phyloP scores from a whole-genome alignment of 2,888 invertebrate genomes.

The Ceraclea dissimilis region DNA sequence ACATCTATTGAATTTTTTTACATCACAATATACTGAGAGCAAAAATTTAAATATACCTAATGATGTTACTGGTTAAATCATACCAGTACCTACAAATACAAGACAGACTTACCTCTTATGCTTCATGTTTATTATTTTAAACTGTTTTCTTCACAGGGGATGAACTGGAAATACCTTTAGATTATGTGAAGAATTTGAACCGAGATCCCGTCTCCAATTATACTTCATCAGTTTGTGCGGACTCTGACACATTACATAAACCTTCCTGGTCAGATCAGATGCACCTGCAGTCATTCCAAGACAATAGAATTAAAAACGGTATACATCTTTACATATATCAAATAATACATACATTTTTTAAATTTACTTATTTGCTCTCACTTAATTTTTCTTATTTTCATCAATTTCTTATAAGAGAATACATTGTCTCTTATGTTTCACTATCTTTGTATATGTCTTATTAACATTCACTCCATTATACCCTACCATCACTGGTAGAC shows the following conservation, averaged over 20 bases:
- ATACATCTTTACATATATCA: slow-evolving; percentile 16
- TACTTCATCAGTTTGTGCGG: slow-evolving; percentile 40
- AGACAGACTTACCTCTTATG: no score
- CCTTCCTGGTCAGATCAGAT: slow-evolving; percentile 76
- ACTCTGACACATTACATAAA: slow-evolving; percentile 66
- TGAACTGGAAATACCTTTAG: slow-evolving; percentile 81
- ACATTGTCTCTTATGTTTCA: no score
- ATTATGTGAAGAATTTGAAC: slow-evolving; percentile 76
- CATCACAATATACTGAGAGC: no score
- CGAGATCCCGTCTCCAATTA: slow-evolving; percentile 47
- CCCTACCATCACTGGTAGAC: no score
- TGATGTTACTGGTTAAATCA: no score
- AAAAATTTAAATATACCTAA: no score
- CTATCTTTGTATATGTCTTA: no score
- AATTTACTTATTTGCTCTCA: background rate
- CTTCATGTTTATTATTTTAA: background rate
- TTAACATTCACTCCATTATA: no score
- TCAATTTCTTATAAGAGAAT: background rate
- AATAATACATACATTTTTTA: background rate
- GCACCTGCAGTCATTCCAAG: slow-evolving; percentile 69
- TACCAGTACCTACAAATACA: no score
- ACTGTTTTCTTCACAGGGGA: slow-evolving; percentile 47
- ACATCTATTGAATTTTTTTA: no score
- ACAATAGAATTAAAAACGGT: slow-evolving; percentile 85
- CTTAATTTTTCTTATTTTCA: background rate